phyloP scores from a whole-genome alignment of 2,797 vertebrate species.

The Siniperca scherzeri region DNA sequence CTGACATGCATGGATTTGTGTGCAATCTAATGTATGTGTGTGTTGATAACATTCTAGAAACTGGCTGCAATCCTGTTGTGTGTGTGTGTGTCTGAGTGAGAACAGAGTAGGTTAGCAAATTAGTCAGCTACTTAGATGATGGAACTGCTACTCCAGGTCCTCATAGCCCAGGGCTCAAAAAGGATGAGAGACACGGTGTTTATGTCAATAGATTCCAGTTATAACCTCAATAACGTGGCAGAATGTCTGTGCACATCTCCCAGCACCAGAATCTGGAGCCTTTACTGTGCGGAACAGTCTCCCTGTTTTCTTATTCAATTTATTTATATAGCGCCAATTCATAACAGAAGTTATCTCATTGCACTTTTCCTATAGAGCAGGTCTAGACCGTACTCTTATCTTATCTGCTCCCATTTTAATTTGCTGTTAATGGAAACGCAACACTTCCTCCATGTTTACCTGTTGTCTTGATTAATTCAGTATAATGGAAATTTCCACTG shows the following conservation, averaged over 20 bases:
- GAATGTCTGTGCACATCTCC: background rate
- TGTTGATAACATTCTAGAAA: slow-evolving; percentile 7
- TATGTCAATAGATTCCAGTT: slow-evolving; percentile 9
- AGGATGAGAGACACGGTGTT: background rate
- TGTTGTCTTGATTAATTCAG: too few species aligned
- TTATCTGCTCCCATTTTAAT: background rate
- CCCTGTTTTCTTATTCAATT: background rate
- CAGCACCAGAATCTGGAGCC: background rate
- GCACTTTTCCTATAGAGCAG: too few species aligned
- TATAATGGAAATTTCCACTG: too few species aligned
- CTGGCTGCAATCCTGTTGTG: slow-evolving; percentile 4
- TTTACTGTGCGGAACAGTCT: background rate
- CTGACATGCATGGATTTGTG: slow-evolving; percentile 12
- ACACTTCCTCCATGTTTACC: background rate
- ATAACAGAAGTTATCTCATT: too few species aligned
- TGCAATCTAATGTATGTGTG: slow-evolving; percentile 19
- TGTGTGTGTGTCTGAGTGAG: slow-evolving; percentile 19
- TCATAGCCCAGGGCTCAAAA: background rate
- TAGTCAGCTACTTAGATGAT: slow-evolving; percentile 6
- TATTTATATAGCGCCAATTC: too few species aligned
- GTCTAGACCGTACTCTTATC: too few species aligned
- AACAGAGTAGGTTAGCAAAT: slow-evolving; percentile 14
- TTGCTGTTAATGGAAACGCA: background rate
- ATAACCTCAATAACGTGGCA: slow-evolving; percentile 6
- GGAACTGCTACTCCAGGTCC: background rate